Evolutionary conservation across 2,797 vertebrate species (phyloP).

Genomic region (Ctenopoma kingsleyae): DNA sequence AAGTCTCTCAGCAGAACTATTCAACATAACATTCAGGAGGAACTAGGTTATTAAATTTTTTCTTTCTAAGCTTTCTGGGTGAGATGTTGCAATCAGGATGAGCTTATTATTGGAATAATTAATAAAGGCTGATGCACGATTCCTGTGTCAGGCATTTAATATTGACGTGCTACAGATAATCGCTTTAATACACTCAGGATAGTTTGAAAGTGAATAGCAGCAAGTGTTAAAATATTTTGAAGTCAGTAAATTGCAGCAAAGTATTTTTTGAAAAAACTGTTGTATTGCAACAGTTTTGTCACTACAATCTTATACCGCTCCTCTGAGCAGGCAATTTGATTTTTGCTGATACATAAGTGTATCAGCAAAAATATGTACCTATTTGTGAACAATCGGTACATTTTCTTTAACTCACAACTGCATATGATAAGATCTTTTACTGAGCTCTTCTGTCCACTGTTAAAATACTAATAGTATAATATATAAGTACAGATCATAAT

Average conservation of each 20-base stretch:
- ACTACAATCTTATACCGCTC: too few relatives aligned
- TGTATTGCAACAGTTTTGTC: too few relatives aligned
- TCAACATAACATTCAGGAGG: not conserved
- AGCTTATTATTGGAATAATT: not conserved
- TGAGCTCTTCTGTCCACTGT: too few relatives aligned
- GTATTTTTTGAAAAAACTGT: not conserved
- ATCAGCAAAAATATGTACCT: too few relatives aligned
- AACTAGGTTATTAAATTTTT: constrained; percentile 1
- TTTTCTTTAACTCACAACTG: too few relatives aligned
- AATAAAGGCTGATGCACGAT: not conserved
- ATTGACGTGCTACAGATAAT: not conserved
- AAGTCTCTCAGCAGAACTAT: constrained; percentile 1
- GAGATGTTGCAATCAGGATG: not conserved
- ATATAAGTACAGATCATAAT: too few relatives aligned
- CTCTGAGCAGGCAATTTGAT: too few relatives aligned
- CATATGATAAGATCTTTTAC: too few relatives aligned
- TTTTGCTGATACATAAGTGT: too few relatives aligned
- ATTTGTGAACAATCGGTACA: too few relatives aligned
- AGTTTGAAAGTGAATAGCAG: not conserved
- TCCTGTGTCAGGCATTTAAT: not conserved
- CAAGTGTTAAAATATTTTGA: not conserved
- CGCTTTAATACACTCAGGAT: not conserved
- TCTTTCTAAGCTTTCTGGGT: not conserved
- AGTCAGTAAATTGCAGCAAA: not conserved
- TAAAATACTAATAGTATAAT: too few relatives aligned